These are phyloP conservation scores for Hypotaenidia philippensis DNA, from an alignment of 2,797 vertebrate species.

Conservation along the genomic window DNA sequence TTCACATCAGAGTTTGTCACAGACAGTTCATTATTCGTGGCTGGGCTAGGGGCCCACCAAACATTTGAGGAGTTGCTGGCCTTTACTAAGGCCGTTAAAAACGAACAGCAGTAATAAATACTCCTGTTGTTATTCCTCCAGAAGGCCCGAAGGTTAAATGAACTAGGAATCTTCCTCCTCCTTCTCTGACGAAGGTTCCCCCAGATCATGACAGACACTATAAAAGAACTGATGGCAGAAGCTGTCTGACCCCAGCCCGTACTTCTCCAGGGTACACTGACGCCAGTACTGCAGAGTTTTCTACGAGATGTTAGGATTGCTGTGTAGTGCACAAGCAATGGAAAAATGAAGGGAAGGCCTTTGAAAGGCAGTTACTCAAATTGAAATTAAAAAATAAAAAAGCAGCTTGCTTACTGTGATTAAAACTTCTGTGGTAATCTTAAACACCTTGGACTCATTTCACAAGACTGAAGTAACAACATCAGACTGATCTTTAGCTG, in stretches of 20 bases:
- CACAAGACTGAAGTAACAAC: neutral
- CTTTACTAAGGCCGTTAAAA: conserved; percentile 26
- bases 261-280: neutral
- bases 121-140: neutral
- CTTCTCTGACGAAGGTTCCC: neutral
- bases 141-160: neutral
- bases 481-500: neutral
- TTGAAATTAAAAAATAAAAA: neutral
- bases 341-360: neutral
- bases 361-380: neutral
- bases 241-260: neutral
- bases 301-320: neutral
- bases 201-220: neutral
- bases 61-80: conserved; percentile 9
- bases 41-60: conserved; percentile 30
- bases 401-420: neutral
- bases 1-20: conserved; percentile 12
- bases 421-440: neutral
- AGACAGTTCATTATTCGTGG: neutral
- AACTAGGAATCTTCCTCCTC: neutral
- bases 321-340: neutral
- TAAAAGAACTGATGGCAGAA: neutral
- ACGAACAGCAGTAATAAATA: conserved; percentile 28
- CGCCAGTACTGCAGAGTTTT: neutral
- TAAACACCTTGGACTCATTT: neutral